phyloP scores from a whole-genome alignment of 2,888 invertebrate genomes.

The Meandrusa payeni region DNA sequence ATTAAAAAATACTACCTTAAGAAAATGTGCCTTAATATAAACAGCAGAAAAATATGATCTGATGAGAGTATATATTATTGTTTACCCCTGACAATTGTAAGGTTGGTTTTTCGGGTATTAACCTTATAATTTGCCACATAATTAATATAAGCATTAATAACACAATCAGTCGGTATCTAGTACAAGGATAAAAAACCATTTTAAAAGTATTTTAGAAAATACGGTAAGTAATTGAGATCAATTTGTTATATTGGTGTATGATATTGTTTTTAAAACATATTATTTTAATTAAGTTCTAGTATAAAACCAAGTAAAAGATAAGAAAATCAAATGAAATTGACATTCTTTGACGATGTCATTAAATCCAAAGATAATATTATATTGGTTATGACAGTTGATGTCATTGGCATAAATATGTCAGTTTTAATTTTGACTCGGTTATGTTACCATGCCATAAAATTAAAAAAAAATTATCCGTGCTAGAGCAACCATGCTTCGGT shows the following conservation, averaged over 20 bases:
- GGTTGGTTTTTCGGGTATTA: slow-evolving; percentile 50
- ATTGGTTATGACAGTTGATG: too few species aligned
- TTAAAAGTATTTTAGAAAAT: slow-evolving; percentile 7
- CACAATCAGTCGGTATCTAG: slow-evolving; percentile 66
- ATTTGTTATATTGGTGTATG: too few species aligned
- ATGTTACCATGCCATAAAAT: too few species aligned
- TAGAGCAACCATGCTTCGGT: too few species aligned
- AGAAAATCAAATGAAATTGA: neutral
- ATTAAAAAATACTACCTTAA: slow-evolving; percentile 15
- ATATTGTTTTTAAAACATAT: slow-evolving; percentile 11
- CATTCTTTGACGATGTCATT: too few species aligned
- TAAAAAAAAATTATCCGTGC: too few species aligned
- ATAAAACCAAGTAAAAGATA: slow-evolving; percentile 11
- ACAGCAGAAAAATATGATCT: slow-evolving; percentile 14
- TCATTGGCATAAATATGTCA: too few species aligned
- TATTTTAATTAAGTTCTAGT: slow-evolving; percentile 9
- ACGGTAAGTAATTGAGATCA: slow-evolving; percentile 5
- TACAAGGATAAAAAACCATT: slow-evolving; percentile 70
- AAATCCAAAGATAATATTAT: too few species aligned
- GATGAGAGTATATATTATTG: slow-evolving; percentile 1
- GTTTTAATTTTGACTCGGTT: too few species aligned
- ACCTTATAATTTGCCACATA: slow-evolving; percentile 65
- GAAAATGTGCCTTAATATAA: slow-evolving; percentile 2
- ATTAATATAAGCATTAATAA: slow-evolving; percentile 62
- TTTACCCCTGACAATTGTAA: slow-evolving; percentile 51